phyloP scores from a whole-genome alignment of 2,888 invertebrate species.

The Lasioglossum pauxillum region DNA sequence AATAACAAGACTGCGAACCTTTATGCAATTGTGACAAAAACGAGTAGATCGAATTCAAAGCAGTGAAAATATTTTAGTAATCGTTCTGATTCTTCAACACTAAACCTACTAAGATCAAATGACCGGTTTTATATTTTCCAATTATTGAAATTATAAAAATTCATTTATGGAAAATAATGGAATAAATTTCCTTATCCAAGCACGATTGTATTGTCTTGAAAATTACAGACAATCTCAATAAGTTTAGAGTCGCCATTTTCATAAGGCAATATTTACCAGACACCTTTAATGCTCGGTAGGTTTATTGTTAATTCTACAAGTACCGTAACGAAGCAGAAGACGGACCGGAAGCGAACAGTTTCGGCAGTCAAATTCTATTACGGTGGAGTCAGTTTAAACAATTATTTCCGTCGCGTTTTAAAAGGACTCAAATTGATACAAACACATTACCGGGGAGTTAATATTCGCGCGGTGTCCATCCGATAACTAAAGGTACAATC shows the following conservation, averaged over 20 bases:
- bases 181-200: no score
- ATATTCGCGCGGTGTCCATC: conserved; percentile 39
- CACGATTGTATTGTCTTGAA: no score
- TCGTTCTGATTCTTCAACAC: no score
- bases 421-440: conserved; percentile 42
- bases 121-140: no score
- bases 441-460: conserved; percentile 32
- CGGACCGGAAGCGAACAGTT: conserved; percentile 23
- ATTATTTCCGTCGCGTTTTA: conserved; percentile 49
- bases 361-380: conserved; percentile 7
- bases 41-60: background rate
- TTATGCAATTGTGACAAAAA: no score
- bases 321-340: background rate
- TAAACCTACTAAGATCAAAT: no score
- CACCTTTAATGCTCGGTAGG: no score
- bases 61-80: background rate
- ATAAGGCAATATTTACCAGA: no score
- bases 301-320: background rate
- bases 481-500: conserved; percentile 38
- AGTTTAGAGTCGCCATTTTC: no score
- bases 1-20: background rate
- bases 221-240: no score
- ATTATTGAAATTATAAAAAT: no score
- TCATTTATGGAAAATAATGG: no score
- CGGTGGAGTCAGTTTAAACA: conserved; percentile 41